These are phyloP conservation scores for Azemiops feae DNA, from an alignment of 2,113 vertebrate species.

Conservation along the genomic window DNA sequence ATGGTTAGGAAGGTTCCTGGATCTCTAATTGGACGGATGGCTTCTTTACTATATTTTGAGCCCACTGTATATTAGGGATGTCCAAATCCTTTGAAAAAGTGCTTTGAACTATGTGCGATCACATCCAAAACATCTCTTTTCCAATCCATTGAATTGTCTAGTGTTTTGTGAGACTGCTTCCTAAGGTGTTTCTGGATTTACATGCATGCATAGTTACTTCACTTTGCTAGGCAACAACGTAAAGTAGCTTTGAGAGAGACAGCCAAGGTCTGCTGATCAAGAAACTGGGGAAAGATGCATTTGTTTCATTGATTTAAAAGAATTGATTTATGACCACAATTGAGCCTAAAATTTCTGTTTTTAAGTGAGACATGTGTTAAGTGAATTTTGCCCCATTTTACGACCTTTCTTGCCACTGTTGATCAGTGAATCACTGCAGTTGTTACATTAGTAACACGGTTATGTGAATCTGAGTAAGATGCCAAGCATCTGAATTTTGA, in stretches of 20 bases:
- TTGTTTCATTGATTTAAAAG: not conserved
- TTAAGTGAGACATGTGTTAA: not conserved
- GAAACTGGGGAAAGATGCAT: not conserved
- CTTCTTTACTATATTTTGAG: not conserved
- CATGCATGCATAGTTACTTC: not conserved
- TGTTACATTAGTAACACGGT: not conserved
- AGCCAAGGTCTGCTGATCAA: not conserved
- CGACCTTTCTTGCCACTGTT: not conserved
- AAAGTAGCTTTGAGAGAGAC: not conserved
- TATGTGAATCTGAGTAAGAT: not conserved
- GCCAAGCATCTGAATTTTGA: not conserved
- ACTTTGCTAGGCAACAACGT: not conserved
- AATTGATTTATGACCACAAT: not conserved
- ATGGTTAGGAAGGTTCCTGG: not conserved
- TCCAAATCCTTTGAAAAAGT: not conserved
- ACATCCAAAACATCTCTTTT: not conserved
- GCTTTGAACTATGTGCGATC: not conserved
- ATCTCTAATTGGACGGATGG: not conserved
- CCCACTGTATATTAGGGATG: not conserved
- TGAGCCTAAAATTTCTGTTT: not conserved
- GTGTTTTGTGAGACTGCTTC: not conserved
- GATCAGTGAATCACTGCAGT: not conserved
- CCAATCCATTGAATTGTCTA: not conserved
- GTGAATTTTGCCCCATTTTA: not conserved
- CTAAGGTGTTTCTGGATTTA: not conserved